phyloP scores from a whole-genome alignment of 2,797 vertebrate species.

The Sebastes hubbsi region DNA sequence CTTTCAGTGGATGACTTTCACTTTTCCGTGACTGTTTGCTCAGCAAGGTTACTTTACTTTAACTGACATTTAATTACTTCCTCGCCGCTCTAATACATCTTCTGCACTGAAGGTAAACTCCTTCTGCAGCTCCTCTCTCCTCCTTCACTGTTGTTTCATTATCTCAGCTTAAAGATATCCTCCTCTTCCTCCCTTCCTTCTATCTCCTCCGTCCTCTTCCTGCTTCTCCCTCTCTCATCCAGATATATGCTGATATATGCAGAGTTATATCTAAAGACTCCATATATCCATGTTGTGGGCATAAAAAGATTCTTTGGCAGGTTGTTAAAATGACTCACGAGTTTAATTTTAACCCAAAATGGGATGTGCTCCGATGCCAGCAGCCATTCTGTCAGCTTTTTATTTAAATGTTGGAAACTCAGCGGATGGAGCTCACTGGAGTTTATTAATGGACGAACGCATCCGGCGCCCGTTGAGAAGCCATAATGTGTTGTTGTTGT shows the following conservation, averaged over 20 bases:
- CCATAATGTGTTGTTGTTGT: neutral
- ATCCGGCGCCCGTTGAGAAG: neutral
- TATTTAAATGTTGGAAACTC: conserved; percentile 18
- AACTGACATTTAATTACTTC: conserved; percentile 16
- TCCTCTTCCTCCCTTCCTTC: neutral
- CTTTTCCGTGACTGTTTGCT: neutral
- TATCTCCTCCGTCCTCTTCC: neutral
- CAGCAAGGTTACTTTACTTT: neutral
- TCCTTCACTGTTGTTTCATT: neutral
- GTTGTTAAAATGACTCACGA: conserved; percentile 70
- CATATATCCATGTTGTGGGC: conserved; percentile 37
- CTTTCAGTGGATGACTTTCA: neutral
- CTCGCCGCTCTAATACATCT: neutral
- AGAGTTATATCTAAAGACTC: conserved; percentile 21
- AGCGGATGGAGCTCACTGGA: neutral
- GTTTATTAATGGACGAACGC: conserved; percentile 18
- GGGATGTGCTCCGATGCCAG: conserved; percentile 37
- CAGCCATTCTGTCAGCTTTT: conserved; percentile 43
- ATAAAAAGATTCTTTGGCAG: conserved; percentile 58
- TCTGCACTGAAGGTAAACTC: neutral
- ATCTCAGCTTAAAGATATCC: neutral
- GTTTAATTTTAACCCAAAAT: conserved; percentile 67
- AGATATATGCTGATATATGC: conserved; percentile 17
- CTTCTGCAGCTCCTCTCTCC: neutral
- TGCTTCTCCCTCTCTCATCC: neutral